Base-by-base conservation (phyloP, 2,888 invertebrate species). In the Scaptomyza tumidula region DNA sequence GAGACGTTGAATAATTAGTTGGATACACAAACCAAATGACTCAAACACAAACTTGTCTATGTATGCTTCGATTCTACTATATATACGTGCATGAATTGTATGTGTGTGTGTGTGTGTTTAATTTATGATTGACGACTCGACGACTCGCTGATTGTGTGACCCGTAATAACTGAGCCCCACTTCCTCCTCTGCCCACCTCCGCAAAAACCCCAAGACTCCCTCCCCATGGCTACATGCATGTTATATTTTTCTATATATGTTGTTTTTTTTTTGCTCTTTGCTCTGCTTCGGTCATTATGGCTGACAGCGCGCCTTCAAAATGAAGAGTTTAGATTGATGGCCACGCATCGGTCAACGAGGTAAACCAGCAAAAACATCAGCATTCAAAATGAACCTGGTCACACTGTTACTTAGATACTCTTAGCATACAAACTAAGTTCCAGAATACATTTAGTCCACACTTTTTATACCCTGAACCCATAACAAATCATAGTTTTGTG, bases 261-360 rank as follows among this genome's bases (percentile, higher is more conserved):
- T 57, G 50, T 64, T 61, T 60, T 62, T 16, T 16, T 41, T 14
- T 1, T 39, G 58, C 61, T 76, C 84, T 86, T 70, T 81, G 87
- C 79, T 75, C 78, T 75, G 80, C 70, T 80, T 69, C 62, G 85
- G 87, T 80, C 87, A 86, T 85, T 87, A 83, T 61, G 79, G 81
- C 71, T 86, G 88, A 85, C 88, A 87, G 88, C 83, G 77, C 65
- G 88, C 86, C 86, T 87, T 85, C 83, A 86, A 83, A 86, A 87
- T 86, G 86, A 85, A 87, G 88, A 86, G 88, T 87, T 85, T 85
- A 85, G 85, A 85, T 85, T 87, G 85, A 85, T 85, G 88, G 83
- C 75, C 88, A 71, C 77, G 80, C 86, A 85, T 85, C 85, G 87
- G 80, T 85, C 88, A 86, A 57, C 77, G 64, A 46, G 71, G 69